Evolutionary conservation across 2,888 invertebrate genomes (phyloP).

Genomic region (Arrhopalites spinosus): DNA sequence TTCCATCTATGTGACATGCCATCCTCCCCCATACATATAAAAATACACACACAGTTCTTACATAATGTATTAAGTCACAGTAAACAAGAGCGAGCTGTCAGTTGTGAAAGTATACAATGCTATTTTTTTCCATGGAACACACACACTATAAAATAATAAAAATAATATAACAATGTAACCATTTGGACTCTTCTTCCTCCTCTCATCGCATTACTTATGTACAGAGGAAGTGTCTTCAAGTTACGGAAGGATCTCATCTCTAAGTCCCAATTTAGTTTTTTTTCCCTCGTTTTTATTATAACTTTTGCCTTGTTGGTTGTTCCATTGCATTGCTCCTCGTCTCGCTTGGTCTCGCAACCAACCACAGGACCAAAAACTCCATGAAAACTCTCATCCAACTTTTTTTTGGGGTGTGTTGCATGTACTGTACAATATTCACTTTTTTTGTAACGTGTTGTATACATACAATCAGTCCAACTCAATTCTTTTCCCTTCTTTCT

Average conservation of each 20-base stretch:
- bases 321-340: background rate
- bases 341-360: background rate
- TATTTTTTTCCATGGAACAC: background rate
- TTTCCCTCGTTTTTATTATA: background rate
- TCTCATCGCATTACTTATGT: conserved; percentile 21
- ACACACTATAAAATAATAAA: background rate
- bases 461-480: background rate
- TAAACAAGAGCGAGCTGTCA: background rate
- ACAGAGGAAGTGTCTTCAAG: conserved; percentile 42
- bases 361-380: conserved; percentile 15
- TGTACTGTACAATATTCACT: background rate
- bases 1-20: background rate
- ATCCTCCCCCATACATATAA: background rate
- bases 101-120: background rate
- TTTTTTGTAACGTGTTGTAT: background rate
- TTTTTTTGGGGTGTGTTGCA: background rate
- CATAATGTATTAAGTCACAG: background rate
- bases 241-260: conserved; percentile 40
- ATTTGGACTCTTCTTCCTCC: background rate
- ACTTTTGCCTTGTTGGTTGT: conserved; percentile 2
- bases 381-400: background rate
- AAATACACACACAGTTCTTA: too few relatives aligned
- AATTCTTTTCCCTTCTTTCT: background rate
- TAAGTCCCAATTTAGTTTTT: conserved; percentile 32
- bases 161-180: too few relatives aligned